These are phyloP conservation scores for Nomada ruficornis DNA, from an alignment of 2,888 invertebrate species.

Conservation along the genomic window DNA sequence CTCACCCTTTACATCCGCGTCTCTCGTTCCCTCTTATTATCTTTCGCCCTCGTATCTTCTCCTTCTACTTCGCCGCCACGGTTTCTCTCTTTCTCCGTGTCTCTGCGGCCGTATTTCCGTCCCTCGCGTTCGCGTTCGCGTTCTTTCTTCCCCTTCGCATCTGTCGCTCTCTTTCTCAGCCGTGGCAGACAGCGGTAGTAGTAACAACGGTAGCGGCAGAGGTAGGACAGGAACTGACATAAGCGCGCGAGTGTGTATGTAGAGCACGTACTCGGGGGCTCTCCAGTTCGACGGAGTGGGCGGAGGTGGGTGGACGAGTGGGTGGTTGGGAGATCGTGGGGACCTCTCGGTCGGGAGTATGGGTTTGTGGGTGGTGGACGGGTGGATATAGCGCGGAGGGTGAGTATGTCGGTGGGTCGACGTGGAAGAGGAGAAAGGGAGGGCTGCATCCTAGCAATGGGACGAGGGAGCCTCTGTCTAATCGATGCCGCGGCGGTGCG, in stretches of 20 bases:
- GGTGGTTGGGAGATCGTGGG: constrained; percentile 69
- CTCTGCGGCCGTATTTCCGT: constrained; percentile 25
- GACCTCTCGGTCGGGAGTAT: constrained; percentile 69
- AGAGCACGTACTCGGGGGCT: constrained; percentile 83
- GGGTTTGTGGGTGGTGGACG: constrained; percentile 64
- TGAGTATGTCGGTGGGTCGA: constrained; percentile 63
- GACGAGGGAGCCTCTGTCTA: constrained; percentile 82
- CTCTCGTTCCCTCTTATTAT: constrained; percentile 59
- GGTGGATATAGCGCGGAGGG: constrained; percentile 64
- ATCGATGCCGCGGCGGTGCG: constrained; percentile 84
- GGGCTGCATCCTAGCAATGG: constrained; percentile 78
- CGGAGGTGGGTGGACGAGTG: constrained; percentile 69
- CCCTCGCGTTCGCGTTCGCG: constrained; percentile 6
- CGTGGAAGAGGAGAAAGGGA: constrained; percentile 66
- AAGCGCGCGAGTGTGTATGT: constrained; percentile 81
- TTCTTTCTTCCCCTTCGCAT: constrained; percentile 40
- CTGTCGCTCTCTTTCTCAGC: constrained; percentile 59
- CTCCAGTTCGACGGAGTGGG: constrained; percentile 80
- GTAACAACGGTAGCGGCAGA: constrained; percentile 59
- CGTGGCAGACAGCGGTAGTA: constrained; percentile 55
- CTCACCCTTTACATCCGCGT: constrained; percentile 53
- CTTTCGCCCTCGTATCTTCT: constrained; percentile 48
- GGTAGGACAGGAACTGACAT: constrained; percentile 78
- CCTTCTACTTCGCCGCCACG: constrained; percentile 35
- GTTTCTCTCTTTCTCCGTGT: background rate